phyloP scores from a whole-genome alignment of 35 echinoderm and acorn worm genomes.

The Apostichopus parvimensis region DNA sequence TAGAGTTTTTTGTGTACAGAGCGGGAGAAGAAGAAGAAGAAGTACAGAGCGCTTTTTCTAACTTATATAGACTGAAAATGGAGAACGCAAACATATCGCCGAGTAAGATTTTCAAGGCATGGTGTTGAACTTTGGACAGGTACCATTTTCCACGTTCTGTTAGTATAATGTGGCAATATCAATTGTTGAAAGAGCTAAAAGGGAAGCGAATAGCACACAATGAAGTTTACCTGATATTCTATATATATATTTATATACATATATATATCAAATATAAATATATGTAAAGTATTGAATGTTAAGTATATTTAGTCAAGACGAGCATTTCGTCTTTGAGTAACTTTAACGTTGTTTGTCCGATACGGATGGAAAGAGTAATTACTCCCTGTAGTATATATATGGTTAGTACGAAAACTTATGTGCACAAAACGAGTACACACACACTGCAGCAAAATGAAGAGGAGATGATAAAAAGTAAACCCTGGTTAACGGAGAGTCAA shows the following conservation, averaged over 20 bases:
- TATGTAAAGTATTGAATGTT: background rate
- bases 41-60: background rate
- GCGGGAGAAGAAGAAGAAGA: background rate
- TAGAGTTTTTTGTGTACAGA: background rate
- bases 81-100: background rate
- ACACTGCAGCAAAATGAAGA: background rate
- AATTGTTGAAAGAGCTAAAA: constrained; percentile 25
- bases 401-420: background rate
- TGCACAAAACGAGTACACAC: constrained; percentile 30
- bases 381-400: background rate
- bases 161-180: constrained; percentile 39
- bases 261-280: background rate
- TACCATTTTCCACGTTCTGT: constrained; percentile 15
- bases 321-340: background rate
- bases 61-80: background rate
- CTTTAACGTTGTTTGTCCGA: background rate
- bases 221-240: background rate
- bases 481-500: constrained; percentile 66
- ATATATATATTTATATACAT: background rate
- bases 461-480: background rate
- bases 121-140: constrained; percentile 25
- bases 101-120: background rate
- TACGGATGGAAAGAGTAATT: background rate
- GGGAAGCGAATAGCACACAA: background rate
- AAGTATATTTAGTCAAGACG: background rate